These are phyloP conservation scores for Chrysolina haemoptera DNA, from an alignment of 2,888 invertebrate genomes.

Conservation along the genomic window DNA sequence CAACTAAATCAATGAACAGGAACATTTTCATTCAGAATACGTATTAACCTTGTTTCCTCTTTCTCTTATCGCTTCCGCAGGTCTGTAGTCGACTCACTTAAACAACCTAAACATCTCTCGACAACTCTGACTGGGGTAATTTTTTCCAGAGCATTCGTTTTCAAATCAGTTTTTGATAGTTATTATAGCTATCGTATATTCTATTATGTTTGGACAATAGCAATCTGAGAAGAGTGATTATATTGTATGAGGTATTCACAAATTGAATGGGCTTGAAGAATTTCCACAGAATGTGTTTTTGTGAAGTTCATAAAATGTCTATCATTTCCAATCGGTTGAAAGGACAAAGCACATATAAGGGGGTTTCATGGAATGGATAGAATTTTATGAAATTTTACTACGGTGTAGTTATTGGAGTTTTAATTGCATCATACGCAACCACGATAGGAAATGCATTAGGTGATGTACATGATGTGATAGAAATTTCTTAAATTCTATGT, in stretches of 20 bases:
- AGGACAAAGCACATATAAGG: too few species aligned
- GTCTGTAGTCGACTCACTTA: slow-evolving; percentile 23
- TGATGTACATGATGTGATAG: too few species aligned
- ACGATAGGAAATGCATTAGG: too few species aligned
- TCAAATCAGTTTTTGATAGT: not conserved
- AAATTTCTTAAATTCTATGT: too few species aligned
- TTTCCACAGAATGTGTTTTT: too few species aligned
- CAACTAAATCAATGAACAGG: slow-evolving; percentile 22
- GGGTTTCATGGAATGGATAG: too few species aligned
- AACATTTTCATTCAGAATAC: slow-evolving; percentile 35
- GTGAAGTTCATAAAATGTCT: too few species aligned
- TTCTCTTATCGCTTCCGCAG: slow-evolving; percentile 20
- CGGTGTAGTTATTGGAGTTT: too few species aligned
- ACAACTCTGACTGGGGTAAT: not conserved
- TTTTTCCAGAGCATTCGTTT: not conserved
- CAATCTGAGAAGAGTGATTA: not conserved
- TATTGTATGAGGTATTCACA: not conserved
- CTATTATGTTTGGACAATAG: not conserved
- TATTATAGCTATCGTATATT: not conserved
- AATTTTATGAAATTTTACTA: too few species aligned
- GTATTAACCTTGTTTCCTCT: slow-evolving; percentile 39
- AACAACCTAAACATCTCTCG: slow-evolving; percentile 34
- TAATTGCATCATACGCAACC: too few species aligned
- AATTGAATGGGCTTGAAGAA: too few species aligned
- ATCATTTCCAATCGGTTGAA: too few species aligned